A percentile compares a stretch with the other conserved stretches of the same genome.
phyloP scores from a whole-genome alignment of 2,888 invertebrate species.

The Dendrolimus houi region DNA sequence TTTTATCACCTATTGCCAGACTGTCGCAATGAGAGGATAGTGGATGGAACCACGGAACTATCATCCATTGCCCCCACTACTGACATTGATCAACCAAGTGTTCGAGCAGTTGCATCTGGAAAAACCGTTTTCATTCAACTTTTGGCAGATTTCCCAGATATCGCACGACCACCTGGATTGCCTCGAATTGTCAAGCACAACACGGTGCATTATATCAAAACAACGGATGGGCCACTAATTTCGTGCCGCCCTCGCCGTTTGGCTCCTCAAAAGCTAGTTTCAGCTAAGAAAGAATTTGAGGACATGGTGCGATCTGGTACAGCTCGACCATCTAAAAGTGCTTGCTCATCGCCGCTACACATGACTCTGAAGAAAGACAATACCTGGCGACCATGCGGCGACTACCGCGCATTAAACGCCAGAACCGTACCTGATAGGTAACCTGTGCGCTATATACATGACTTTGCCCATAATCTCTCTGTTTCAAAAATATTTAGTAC shows the following conservation, averaged over 20 bases:
- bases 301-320: constrained; percentile 2
- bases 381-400: constrained; percentile 1
- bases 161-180: neutral
- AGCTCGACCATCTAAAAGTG: constrained; percentile 1
- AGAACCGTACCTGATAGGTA: constrained; percentile 7
- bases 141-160: neutral
- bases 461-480: constrained; percentile 7
- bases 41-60: constrained; percentile 1
- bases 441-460: constrained; percentile 6
- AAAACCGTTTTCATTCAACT: neutral
- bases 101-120: constrained; percentile 1
- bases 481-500: constrained; percentile 9
- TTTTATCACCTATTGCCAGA: constrained; percentile 2
- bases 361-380: neutral
- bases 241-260: constrained; percentile 5
- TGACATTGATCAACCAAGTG: neutral
- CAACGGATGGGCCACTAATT: constrained; percentile 3
- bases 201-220: neutral
- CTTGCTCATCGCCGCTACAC: neutral
- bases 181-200: neutral
- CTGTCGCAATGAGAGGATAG: constrained; percentile 2
- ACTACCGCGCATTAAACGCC: constrained; percentile 3
- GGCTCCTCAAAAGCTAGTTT: constrained; percentile 2
- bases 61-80: neutral
- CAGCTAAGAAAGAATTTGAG: constrained; percentile 1